Conservation (phyloP, 2,113 vertebrate species). For the Martes martes region DNA sequence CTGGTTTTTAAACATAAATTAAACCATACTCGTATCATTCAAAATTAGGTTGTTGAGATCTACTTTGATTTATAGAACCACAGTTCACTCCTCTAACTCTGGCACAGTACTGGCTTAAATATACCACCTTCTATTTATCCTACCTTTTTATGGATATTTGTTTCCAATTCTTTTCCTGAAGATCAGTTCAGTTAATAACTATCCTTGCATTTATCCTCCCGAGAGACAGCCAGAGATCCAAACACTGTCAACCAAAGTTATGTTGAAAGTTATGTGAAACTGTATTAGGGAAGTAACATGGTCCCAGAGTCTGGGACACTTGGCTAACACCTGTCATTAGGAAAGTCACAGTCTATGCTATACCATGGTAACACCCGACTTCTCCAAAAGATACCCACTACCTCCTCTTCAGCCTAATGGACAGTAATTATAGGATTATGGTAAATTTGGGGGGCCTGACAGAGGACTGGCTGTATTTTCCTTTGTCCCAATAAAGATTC, state of each 20-base stretch:
- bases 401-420: background rate
- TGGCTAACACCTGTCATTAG: no score
- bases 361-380: accelerated
- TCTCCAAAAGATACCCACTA: background rate
- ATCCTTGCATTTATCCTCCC: background rate
- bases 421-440: background rate
- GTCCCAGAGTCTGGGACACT: background rate
- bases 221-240: background rate
- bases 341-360: background rate
- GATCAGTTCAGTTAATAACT: background rate
- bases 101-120: background rate
- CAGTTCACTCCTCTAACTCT: background rate
- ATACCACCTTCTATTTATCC: background rate
- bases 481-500: background rate
- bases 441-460: background rate
- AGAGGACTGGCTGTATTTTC: background rate
- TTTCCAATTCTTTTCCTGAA: background rate
- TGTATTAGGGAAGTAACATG: background rate
- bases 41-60: background rate
- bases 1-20: background rate
- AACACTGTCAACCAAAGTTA: background rate
- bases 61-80: background rate
- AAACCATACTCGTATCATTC: background rate
- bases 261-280: background rate
- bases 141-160: background rate